Conservation (phyloP, 2,113 vertebrate species). For the Perccottus glenii region DNA sequence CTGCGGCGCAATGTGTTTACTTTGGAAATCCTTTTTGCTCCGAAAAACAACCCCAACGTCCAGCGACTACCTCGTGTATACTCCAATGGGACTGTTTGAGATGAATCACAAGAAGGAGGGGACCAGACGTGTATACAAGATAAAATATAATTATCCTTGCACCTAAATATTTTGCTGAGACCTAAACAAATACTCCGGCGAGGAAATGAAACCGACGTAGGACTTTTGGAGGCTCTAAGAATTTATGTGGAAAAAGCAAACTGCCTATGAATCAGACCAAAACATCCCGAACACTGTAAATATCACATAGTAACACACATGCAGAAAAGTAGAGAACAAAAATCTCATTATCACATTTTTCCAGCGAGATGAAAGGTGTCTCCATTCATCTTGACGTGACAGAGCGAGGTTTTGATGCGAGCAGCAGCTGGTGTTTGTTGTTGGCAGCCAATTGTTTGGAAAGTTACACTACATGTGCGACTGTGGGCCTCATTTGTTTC, state of each 20-base stretch:
- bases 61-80: slow-evolving; percentile 74
- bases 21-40: slow-evolving; percentile 51
- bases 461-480: slow-evolving; percentile 38
- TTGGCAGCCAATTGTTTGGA: slow-evolving; percentile 50
- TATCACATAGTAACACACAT: slow-evolving; percentile 20
- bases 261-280: slow-evolving; percentile 37
- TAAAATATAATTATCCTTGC: slow-evolving; percentile 76
- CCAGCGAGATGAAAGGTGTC: slow-evolving; percentile 47
- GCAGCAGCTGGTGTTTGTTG: slow-evolving; percentile 64
- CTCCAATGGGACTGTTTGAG: slow-evolving; percentile 70
- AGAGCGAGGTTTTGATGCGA: slow-evolving; percentile 31
- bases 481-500: slow-evolving; percentile 33
- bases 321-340: slow-evolving; percentile 34
- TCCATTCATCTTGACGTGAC: slow-evolving; percentile 37
- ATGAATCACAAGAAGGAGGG: slow-evolving; percentile 71
- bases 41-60: slow-evolving; percentile 60
- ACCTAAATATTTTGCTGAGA: slow-evolving; percentile 75
- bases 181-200: slow-evolving; percentile 72
- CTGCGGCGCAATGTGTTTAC: slow-evolving; percentile 63
- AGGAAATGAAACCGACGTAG: slow-evolving; percentile 69
- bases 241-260: slow-evolving; percentile 42
- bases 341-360: slow-evolving; percentile 45
- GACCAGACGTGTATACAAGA: slow-evolving; percentile 71
- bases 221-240: slow-evolving; percentile 41
- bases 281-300: slow-evolving; percentile 40